Evolutionary conservation across 2,888 invertebrate genomes (phyloP), one percentile per base, ranked within the genome.

Genomic region (Phaedon cochleariae): DNA sequence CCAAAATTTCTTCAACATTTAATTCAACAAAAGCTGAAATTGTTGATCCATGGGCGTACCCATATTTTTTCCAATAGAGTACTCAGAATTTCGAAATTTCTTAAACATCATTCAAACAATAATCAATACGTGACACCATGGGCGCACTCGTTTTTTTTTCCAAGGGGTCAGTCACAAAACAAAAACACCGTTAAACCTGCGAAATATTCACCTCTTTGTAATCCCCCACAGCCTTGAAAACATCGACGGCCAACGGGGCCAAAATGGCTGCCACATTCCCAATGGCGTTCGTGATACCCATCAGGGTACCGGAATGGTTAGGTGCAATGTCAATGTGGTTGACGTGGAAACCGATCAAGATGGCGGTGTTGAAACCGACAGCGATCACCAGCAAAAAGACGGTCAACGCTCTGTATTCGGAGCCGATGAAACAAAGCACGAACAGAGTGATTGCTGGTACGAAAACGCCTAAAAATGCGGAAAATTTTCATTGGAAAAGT

Each of bases 291-390:
- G 93, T 93, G 74, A 95, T 89, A 6, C 94, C 94, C 92, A 94
- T 93, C 72, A 95, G 83, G 0, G 91, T 90, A 31, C 94, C 94
- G 3, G 94, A 92, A 80, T 91, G 92, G 80, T 92, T 93, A 0
- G 94, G 94, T 2, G 94, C 91, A 57, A 95, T 85, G 83, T 95
- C 95, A 68, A 95, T 92, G 78, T 94, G 94, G 73, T 94, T 94
- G 18, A 89, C 87, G 86, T 90, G 88, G 78, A 90, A 92, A 4
- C 94, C 94, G 55, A 90, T 88, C 73, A 90, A 92, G 59, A 90
- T 88, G 1, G 90, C 90, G 0, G 92, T 89, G 74, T 94, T 93
- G 4, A 92, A 86, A 0, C 92, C 90, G 0, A 94, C 92, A 0
- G 94, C 90, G 31, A 91, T 74, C 0, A 91, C 89, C 0, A 94